These are phyloP conservation scores for Junco hyemalis DNA, from an alignment of 2,113 vertebrate genomes.

Conservation along the genomic window DNA sequence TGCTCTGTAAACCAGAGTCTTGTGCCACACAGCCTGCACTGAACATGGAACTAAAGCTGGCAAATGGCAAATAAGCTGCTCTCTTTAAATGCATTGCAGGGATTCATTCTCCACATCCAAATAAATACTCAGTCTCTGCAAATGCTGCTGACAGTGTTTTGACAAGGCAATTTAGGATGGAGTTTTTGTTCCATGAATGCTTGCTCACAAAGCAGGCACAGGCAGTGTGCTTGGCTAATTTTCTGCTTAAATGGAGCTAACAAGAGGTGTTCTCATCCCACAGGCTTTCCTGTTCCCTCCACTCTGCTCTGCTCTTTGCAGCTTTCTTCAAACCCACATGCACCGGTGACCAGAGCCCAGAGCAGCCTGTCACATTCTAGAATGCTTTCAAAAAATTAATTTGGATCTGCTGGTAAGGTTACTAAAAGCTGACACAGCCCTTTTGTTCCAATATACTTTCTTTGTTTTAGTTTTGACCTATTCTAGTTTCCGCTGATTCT, in stretches of 20 bases:
- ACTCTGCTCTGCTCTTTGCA: background rate
- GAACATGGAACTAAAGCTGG: background rate
- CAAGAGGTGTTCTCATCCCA: background rate
- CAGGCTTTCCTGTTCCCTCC: background rate
- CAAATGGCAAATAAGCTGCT: background rate
- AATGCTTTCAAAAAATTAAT: background rate
- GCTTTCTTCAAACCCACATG: background rate
- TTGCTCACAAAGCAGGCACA: background rate
- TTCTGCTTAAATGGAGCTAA: background rate
- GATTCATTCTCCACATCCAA: background rate
- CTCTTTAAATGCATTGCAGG: background rate
- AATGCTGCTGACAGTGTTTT: background rate
- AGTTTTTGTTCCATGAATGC: background rate
- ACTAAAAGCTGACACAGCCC: background rate
- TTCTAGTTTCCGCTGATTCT: background rate
- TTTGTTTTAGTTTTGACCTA: background rate
- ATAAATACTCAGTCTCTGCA: background rate
- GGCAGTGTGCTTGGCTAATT: background rate
- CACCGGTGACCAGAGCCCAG: background rate
- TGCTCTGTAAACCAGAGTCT: rapidly evolving
- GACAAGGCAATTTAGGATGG: background rate
- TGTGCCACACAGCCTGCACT: background rate
- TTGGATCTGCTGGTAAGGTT: background rate
- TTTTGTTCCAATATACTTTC: background rate
- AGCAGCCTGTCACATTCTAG: background rate